Conservation (phyloP, 2,888 invertebrate species). For the Acleris literana region DNA sequence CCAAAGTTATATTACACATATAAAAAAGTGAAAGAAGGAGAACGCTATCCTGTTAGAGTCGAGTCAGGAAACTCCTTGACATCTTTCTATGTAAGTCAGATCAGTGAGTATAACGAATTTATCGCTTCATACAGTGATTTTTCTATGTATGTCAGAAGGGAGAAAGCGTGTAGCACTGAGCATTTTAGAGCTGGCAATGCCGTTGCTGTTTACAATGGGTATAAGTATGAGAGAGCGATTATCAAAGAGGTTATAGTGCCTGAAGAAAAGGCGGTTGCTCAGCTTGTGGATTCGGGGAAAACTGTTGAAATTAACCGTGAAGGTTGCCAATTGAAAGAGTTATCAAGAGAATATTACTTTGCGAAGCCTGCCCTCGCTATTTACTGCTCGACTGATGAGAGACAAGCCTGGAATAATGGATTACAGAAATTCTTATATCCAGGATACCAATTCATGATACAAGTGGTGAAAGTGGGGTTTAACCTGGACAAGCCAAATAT, state of each 20-base stretch:
- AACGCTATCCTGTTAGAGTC: slow-evolving; percentile 43
- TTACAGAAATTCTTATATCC: slow-evolving; percentile 37
- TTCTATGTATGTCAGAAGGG: slow-evolving; percentile 39
- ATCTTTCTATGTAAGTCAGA: slow-evolving; percentile 48
- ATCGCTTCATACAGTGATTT: slow-evolving; percentile 41
- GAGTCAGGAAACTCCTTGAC: slow-evolving; percentile 43
- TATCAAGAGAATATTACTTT: slow-evolving; percentile 38
- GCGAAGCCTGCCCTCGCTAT: slow-evolving; percentile 40
- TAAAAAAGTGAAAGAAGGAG: slow-evolving; percentile 40
- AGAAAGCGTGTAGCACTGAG: slow-evolving; percentile 36
- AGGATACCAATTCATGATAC: slow-evolving; percentile 42
- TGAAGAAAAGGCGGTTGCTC: slow-evolving; percentile 40
- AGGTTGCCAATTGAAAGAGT: slow-evolving; percentile 40
- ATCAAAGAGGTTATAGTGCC: slow-evolving; percentile 41
- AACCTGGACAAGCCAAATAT: slow-evolving; percentile 39
- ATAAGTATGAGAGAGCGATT: slow-evolving; percentile 47
- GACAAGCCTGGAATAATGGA: slow-evolving; percentile 36
- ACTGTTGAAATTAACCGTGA: slow-evolving; percentile 38
- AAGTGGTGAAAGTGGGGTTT: slow-evolving; percentile 38
- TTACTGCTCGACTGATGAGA: slow-evolving; percentile 39
- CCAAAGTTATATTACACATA: slow-evolving; percentile 40
- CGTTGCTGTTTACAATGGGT: slow-evolving; percentile 38
- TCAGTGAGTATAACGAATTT: slow-evolving; percentile 43
- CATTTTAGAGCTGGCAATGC: slow-evolving; percentile 42
- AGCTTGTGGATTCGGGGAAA: slow-evolving; percentile 49